A percentile compares a stretch with the other conserved stretches of the same genome.
phyloP scores from a whole-genome alignment of 2,797 vertebrate species.

The Alosa sapidissima region DNA sequence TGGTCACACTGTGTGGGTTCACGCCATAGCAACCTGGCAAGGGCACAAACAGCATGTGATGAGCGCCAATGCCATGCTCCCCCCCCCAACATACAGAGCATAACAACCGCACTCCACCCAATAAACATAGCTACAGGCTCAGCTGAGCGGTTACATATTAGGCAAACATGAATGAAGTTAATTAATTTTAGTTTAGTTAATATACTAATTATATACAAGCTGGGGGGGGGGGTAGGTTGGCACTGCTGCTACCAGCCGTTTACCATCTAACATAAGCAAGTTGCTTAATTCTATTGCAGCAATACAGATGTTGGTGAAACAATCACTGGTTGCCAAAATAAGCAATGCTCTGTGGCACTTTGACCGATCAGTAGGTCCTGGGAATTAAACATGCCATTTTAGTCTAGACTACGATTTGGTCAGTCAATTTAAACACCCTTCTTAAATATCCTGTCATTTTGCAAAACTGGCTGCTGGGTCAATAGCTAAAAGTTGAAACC shows the following conservation, averaged over 20 bases:
- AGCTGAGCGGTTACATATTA: background rate
- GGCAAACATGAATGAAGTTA: background rate
- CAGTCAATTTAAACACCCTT: background rate
- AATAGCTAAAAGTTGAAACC: background rate
- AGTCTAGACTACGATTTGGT: background rate
- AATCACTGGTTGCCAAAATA: background rate
- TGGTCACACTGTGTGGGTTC: conserved; percentile 78
- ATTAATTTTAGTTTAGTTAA: no score
- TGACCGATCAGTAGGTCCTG: background rate
- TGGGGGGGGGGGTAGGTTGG: no score
- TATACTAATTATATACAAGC: background rate
- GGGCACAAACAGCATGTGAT: conserved; percentile 24
- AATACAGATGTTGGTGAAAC: background rate
- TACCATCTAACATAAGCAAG: background rate
- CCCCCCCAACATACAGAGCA: background rate
- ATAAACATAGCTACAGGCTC: background rate
- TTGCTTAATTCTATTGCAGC: background rate
- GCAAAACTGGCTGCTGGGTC: background rate
- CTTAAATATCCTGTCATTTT: background rate
- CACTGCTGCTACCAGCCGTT: background rate
- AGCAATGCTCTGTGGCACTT: background rate
- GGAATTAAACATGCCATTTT: conserved; percentile 52
- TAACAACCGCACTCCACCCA: background rate
- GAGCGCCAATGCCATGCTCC: background rate
- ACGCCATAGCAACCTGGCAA: conserved; percentile 91